Evolutionary conservation across 1,140 invertebrate species (phyloP), one percentile per base, ranked within the genome.

Genomic region (Sipha flava): DNA sequence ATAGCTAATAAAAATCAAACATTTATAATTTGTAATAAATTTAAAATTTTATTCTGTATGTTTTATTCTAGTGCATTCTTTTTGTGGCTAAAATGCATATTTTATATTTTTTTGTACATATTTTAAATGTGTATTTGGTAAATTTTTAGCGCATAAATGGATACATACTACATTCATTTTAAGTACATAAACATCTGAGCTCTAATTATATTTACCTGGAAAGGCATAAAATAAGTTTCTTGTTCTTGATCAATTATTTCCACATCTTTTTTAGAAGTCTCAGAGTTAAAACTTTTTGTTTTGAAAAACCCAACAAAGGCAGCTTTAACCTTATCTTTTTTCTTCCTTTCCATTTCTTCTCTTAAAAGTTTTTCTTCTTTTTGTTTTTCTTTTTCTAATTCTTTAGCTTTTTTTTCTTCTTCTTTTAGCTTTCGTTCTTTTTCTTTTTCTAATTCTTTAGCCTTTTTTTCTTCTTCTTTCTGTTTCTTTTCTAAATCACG

Each of bases 391-490:
- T 57, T 62, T 54, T 81, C 70, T 45, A 73, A 49, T 49, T 80
- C 52, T 70, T 64, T 81, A 29, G 57, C 37, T 34, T 72, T 80
- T n/a, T 16, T 49, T n/a, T 80, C 64, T 12, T 68, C 40, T 68
- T 79, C 77, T 49, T 80, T 80, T 34, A 34, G 23, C 23, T 66
- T 80, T 31, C 18, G 45, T 54, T 79, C 79, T 29, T 59, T 49
- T 77, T 64, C 73, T 73, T 59, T 64, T 52, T 79, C 54, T 23
- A 57, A 21, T n/a, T 57, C 70, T 73, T 79, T 79, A 31, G 40
- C 73, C 34, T 82, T 70, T 12, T 73, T 59, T 54, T 85, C 84
- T 81, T 84, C 85, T 80, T 87, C 85, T 80, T 86, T 86, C 80
- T 86, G 85, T 77, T 86, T 85, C 80, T 52, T 75, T 49, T 70